Evolutionary conservation across 2,888 invertebrate species (phyloP), one percentile per base, ranked within the genome.

Genomic region (Lochmaea crataegi): DNA sequence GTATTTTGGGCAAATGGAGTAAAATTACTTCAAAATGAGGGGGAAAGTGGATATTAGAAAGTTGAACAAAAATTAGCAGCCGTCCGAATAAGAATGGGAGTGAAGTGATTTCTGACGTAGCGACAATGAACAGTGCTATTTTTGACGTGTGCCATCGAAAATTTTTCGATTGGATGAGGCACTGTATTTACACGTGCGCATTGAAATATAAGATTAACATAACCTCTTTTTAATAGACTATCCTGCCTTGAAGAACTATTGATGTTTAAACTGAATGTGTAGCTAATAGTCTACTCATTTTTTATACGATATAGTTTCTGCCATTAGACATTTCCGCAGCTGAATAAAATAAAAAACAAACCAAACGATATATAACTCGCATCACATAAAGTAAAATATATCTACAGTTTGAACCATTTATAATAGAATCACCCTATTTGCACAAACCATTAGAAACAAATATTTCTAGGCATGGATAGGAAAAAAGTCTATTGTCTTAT

Each of bases 241-340:
- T 85, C 85, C 86, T 86, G 86, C 85, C 85, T 86, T 85, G 84
- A 79, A 74, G 79, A 75, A 84, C 82, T 83, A 80, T 85, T 80
- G 80, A 84, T 85, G 85, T 84, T 84, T 84, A 81, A 75, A 82
- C 82, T 83, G 79, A 82, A 85, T 86, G 86, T 86, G 84, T 85
- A 85, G 85, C 82, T 83, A 75, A 80, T 84, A 85, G 85, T 84
- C 83, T 84, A 84, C 85, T 85, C 85, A 85, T 85, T 86, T 86
- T 80, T 86, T 86, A 85, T 86, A 86, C 84, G 84, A 82, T 84
- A 85, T 85, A 83, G 82, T 82, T 82, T 83, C 82, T 80, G 79
- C 82, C 82, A 81, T 82, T 83, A 82, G 82, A 79, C 81, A 51
- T 82, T 83, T 83, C 82, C 81, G 84, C 84, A 83, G 83, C 84